These are phyloP conservation scores for Drosophila asahinai DNA, from an alignment of 1,140 invertebrate species.

Conservation along the genomic window DNA sequence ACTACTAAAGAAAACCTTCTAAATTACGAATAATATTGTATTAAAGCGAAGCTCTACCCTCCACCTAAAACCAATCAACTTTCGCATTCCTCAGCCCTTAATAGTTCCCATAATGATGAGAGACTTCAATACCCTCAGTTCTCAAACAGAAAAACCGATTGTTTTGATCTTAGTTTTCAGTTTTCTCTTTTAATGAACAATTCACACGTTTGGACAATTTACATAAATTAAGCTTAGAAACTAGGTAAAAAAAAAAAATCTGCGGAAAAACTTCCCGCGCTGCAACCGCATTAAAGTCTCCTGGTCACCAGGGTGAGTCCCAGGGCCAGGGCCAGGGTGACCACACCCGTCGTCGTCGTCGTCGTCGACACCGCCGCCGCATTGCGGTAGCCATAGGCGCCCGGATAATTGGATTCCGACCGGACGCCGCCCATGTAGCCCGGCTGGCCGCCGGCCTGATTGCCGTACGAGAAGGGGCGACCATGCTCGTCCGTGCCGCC, in stretches of 20 bases:
- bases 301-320: conserved; percentile 14
- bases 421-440: conserved; percentile 35
- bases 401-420: conserved; percentile 50
- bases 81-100: neutral
- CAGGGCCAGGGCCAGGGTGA: conserved; percentile 23
- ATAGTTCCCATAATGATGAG: conserved; percentile 9
- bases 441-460: conserved; percentile 36
- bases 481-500: conserved; percentile 72
- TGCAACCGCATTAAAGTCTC: conserved; percentile 39
- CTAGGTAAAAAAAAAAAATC: conserved; percentile 48
- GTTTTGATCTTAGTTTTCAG: neutral
- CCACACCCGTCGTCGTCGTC: neutral
- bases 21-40: too few relatives aligned
- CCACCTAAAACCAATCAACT: neutral
- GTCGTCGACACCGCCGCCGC: neutral
- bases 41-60: neutral
- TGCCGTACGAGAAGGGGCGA: conserved; percentile 59
- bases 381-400: conserved; percentile 51
- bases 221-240: conserved; percentile 70
- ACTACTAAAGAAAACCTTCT: too few relatives aligned
- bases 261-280: neutral
- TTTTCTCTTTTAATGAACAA: conserved; percentile 50
- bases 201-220: conserved; percentile 37
- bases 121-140: neutral
- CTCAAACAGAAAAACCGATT: conserved; percentile 4